Base-by-base conservation (phyloP, 2,113 vertebrate species). In the Oxygymnocypris stewartii region DNA sequence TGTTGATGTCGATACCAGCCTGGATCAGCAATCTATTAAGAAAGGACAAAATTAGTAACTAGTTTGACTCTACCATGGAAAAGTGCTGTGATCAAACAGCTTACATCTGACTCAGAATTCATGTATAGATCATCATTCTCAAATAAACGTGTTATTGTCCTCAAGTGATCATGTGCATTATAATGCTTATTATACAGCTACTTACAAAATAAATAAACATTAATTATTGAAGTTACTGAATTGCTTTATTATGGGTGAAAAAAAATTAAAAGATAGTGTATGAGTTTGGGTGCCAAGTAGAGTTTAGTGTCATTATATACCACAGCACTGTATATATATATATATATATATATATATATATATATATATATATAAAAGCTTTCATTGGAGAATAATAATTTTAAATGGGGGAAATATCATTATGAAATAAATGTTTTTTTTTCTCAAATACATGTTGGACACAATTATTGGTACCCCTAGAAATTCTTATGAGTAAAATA, bases 1-100 rank as follows among this genome's bases (percentile, higher is more conserved):
- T 94, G 95, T 99, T 99, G 90, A 99, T 99, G 93, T 99, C 97
- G 0, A 99, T 99, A 84, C 98, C 98, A 0, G 98, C 96, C 93
- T 98, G 98, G 90, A 99, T 97, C 91, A 99, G 91, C 83, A 99
- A 96, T 90, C 98, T 99, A 93, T 23, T 65, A 37, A 71, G 69
- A 25, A 23, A 47, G 35, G 49, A 77, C 40, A 79, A 47, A 18
- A 84, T 47, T 57, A 71, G 61, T 14, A 67, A 71, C 31, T 67
- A 44, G 13, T 65, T 65, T 20, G 13, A 82, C 3, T 9, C 61
- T 31, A 31, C n/a, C n/a, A 80, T 12, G 42, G 35, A 61, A 44
- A 31, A 82, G 12, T 14, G 49, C 44, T 37, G 63, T 82, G 25
- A 51, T 35, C 28, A 51, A 49, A 51, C 80, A 14, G 44, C 25